Conservation (phyloP, 2,888 invertebrate species). For the Agriopis marginaria region DNA sequence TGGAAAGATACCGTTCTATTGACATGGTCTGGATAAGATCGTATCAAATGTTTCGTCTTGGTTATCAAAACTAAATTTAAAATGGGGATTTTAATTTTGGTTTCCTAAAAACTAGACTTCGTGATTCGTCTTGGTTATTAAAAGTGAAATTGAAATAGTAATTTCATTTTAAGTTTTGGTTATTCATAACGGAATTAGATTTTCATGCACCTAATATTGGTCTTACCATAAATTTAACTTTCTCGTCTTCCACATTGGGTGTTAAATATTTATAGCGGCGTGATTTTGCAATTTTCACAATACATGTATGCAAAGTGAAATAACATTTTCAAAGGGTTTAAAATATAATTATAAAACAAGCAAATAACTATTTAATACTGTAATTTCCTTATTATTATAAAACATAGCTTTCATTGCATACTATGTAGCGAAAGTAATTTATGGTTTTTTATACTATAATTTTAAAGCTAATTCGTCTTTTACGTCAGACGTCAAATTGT, state of each 20-base stretch:
- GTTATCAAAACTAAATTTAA: constrained; percentile 9
- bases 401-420: no score
- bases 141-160: background rate
- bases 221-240: background rate
- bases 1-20: constrained; percentile 10
- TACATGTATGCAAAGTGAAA: no score
- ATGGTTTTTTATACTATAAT: no score
- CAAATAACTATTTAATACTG: no score
- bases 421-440: no score
- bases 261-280: no score
- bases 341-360: no score
- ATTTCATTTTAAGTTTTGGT: background rate
- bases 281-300: no score
- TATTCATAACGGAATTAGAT: background rate
- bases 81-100: background rate
- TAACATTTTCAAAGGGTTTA: no score
- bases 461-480: no score
- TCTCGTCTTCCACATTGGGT: background rate
- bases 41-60: constrained; percentile 13
- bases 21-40: constrained; percentile 6
- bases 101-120: background rate
- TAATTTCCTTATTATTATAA: no score
- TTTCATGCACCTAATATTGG: background rate
- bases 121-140: background rate
- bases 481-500: background rate